Base-by-base conservation (phyloP, 2,113 vertebrate species). In the Bubo blakistoni region DNA sequence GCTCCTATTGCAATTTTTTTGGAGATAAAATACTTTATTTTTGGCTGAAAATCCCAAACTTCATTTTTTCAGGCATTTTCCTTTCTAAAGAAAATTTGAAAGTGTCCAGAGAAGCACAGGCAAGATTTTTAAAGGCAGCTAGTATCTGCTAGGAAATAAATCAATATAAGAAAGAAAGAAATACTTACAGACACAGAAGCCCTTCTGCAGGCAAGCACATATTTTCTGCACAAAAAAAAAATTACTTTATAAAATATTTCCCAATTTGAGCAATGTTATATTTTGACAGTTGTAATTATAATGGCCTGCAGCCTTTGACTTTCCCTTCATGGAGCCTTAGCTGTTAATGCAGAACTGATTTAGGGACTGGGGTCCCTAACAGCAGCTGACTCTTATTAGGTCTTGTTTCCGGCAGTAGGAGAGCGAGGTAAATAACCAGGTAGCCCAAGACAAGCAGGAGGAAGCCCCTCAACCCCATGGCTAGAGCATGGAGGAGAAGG, bases 341-440 rank as follows among this genome's bases (percentile, higher is more conserved):
- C 97, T 97, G 96, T 90, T 94, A 95, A 97, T 95, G 97, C 97
- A 98, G 97, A 98, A 97, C 98, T 94, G 97, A 97, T 97, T 97
- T 61, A 97, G 94, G 88, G 84, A 69, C 85, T 92, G 87, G 80
- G 42, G 87, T 90, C 90, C 96, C 83, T 34, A 30, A 62, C 67
- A 80, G 67, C 97, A 98, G 97, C 98, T 98, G 98, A 97, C 57
- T 97, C 81, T 96, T 95, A 97, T 97, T 97, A 98, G 95, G 58
- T 86, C 86, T 91, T 46, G 80, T 97, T 97, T 97, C 96, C 62
- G 76, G 93, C 90, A 65, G 92, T 58, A 92, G 91, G 81, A 97
- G 79, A 89, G 93, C 26, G 90, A 96, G 71, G 86, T 86, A 85
- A 89, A 92, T 87, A 57, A 26, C 10, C 59, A 96, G 95, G 96